A percentile compares a stretch with the other conserved stretches of the same genome.
Conservation (phyloP, 2,797 vertebrate species). For the Psittacula derbiana region DNA sequence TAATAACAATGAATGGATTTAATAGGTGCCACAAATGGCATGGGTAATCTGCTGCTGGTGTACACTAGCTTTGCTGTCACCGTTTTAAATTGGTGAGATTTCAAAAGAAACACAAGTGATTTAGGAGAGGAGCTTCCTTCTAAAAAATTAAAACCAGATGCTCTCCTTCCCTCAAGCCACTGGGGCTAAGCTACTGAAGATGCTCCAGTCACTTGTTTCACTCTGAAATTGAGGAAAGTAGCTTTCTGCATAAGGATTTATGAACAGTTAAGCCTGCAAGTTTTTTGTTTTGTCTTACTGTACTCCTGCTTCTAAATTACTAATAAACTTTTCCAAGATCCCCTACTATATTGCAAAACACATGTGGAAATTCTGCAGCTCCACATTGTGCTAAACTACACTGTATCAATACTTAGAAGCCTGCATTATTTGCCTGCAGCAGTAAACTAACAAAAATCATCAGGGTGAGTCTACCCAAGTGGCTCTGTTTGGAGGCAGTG, state of each 20-base stretch:
- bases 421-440: background rate
- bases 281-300: background rate
- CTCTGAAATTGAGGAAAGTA: background rate
- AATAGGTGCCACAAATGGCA: background rate
- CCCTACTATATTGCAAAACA: background rate
- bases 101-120: background rate
- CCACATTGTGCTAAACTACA: background rate
- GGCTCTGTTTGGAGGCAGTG: background rate
- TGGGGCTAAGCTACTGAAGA: background rate
- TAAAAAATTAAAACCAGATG: background rate
- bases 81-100: background rate
- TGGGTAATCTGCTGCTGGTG: background rate
- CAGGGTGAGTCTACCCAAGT: accelerated
- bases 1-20: background rate
- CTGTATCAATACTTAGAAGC: background rate
- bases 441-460: background rate
- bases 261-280: background rate
- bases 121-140: background rate
- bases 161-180: background rate
- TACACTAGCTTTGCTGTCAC: background rate
- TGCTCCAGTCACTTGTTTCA: background rate
- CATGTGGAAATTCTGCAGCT: background rate
- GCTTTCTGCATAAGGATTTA: background rate
- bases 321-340: background rate
- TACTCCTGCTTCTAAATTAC: background rate